Evolutionary conservation across 1,140 invertebrate genomes (phyloP), one percentile per base, ranked within the genome.

Genomic region (Bemisia tabaci): DNA sequence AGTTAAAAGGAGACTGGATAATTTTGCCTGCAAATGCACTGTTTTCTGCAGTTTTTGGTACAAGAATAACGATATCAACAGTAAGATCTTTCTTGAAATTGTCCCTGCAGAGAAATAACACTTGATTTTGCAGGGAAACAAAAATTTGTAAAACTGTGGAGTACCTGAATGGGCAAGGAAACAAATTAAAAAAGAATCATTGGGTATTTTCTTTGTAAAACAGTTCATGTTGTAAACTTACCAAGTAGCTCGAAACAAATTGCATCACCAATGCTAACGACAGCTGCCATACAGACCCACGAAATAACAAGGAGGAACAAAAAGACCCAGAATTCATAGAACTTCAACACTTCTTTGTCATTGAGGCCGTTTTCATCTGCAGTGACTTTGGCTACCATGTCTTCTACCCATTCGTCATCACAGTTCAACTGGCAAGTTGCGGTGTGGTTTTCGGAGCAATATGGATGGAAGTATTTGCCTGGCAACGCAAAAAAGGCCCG

Each of bases 271-370:
- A 93, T 82, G 69, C 86, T 90, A 39, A 90, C 87, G 58, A 89
- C 85, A 24, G 91, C 84, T 1, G 90, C 87, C 82, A 91, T 90
- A n/a, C 87, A 85, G 22, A 89, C 76, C 90, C 90, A 93, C 65
- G 84, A 87, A 2, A 87, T 70, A 27, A 88, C 82, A 70, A 90
- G 81, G 26, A 90, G 77, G 22, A 81, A 70, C 66, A 89, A 80
- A 71, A 91, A 88, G 67, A 85, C 71, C 82, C 87, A 87, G 72
- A 90, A 90, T 69, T 87, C 83, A 68, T 82, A 82, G 5, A 67
- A 67, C 26, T 59, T 22, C 21, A 67, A 26, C 2, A 67, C 17
- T 48, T 48, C 33, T 48, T 5, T 48, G 5, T 48, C 33, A 48
- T 17, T 48, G 5, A 48, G 33, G 5, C 33, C 33, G 5, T 48